These are phyloP conservation scores for Oreortyx pictus DNA, from an alignment of 2,797 vertebrate species.

Conservation along the genomic window DNA sequence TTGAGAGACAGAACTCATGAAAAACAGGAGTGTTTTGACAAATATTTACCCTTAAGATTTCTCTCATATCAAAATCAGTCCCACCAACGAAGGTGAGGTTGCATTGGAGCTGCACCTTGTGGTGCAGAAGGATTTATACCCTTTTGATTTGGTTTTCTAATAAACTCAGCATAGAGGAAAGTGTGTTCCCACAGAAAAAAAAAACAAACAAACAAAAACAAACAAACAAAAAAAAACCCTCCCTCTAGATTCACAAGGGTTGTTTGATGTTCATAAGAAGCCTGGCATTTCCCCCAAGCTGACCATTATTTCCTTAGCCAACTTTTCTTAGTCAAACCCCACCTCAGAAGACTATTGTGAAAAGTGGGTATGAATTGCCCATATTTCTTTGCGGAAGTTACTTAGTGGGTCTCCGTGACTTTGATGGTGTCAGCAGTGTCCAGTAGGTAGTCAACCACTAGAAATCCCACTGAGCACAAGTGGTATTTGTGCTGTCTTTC, in stretches of 20 bases:
- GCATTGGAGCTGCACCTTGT: not conserved
- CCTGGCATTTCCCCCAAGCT: not conserved
- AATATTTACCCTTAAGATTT: not conserved
- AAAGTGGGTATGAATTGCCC: not conserved
- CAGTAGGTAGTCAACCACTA: constrained; percentile 17
- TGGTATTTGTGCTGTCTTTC: constrained; percentile 31
- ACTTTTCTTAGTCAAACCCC: not conserved
- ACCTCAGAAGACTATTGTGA: not conserved
- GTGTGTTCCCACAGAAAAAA: not conserved
- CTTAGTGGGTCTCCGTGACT: not conserved
- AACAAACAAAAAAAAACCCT: too few species aligned
- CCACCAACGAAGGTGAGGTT: not conserved
- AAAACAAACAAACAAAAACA: not conserved
- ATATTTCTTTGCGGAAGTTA: not conserved
- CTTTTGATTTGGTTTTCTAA: not conserved
- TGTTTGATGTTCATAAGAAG: not conserved
- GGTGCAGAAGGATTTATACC: not conserved
- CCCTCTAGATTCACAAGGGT: not conserved
- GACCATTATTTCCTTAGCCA: not conserved
- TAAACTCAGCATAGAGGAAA: not conserved
- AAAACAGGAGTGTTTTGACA: not conserved
- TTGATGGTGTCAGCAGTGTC: constrained; percentile 50
- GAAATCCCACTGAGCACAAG: not conserved
- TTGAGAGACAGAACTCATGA: not conserved
- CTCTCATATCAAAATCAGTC: not conserved